Conservation (phyloP, 1,140 invertebrate genomes). For the Drosophila sp. region DNA sequence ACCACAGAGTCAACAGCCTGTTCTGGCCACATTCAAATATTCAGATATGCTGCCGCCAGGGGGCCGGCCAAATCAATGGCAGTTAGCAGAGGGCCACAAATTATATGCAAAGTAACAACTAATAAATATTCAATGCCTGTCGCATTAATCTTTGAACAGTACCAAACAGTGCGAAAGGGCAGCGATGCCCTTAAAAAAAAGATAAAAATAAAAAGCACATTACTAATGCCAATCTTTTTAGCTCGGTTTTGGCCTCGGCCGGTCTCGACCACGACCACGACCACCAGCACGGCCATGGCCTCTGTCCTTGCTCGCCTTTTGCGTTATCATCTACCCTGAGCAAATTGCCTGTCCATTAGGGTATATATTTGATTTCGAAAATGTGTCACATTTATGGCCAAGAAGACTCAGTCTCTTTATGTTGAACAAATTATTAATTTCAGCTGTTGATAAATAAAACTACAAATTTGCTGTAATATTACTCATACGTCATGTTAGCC, state of each 20-base stretch:
- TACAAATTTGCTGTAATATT: no score
- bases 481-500: no score
- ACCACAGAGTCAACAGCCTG: conserved; percentile 74
- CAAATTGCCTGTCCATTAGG: conserved; percentile 18
- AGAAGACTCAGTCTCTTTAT: neutral
- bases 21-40: conserved; percentile 51
- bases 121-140: conserved; percentile 80
- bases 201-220: conserved; percentile 54
- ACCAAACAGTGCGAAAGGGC: conserved; percentile 53
- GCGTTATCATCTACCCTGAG: conserved; percentile 8
- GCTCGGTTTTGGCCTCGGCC: conserved; percentile 31
- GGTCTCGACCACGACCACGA: no score
- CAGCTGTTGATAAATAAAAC: no score
- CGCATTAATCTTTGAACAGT: conserved; percentile 79
- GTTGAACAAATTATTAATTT: no score
- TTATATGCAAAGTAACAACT: conserved; percentile 80
- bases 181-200: conserved; percentile 37
- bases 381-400: neutral
- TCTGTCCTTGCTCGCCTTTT: conserved; percentile 1
- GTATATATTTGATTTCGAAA: conserved; percentile 39
- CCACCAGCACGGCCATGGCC: neutral
- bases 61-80: conserved; percentile 62
- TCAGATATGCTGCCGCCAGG: conserved; percentile 49
- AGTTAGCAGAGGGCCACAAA: conserved; percentile 61
- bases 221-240: conserved; percentile 77